These are phyloP conservation scores for Dolichallabes microphthalmus DNA, from an alignment of 2,113 vertebrate species.

Conservation along the genomic window DNA sequence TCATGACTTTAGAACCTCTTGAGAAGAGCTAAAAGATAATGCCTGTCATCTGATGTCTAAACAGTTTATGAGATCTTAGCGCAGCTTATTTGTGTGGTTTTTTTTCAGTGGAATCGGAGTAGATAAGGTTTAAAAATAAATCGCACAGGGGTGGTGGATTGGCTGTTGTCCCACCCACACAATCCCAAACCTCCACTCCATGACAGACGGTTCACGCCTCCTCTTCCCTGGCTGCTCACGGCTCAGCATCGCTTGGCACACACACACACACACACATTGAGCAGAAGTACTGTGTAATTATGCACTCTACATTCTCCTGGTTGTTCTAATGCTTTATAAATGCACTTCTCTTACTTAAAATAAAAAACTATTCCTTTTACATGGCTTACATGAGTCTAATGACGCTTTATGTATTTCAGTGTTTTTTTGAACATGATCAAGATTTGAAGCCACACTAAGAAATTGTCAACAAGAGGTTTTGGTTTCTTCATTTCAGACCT, in stretches of 20 bases:
- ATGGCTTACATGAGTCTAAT: neutral
- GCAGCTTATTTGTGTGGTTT: neutral
- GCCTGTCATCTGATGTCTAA: neutral
- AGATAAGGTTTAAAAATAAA: conserved; percentile 29
- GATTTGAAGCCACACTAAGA: neutral
- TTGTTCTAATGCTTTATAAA: neutral
- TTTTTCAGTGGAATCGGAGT: neutral
- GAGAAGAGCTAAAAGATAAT: neutral
- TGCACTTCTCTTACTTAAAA: neutral
- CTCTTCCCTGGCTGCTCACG: conserved; percentile 35
- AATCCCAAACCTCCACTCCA: conserved; percentile 45
- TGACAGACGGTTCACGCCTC: conserved; percentile 49
- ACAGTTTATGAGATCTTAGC: neutral
- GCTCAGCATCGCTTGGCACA: conserved; percentile 39
- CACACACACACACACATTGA: conserved; percentile 7
- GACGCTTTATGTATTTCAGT: neutral
- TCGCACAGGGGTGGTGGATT: conserved; percentile 18
- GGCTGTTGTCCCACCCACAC: conserved; percentile 39
- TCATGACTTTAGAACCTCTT: neutral
- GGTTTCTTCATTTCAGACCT: neutral
- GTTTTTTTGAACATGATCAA: neutral
- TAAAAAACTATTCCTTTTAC: neutral
- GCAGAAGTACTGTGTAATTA: conserved; percentile 7
- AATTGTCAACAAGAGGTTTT: neutral
- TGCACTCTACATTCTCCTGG: conserved; percentile 19